phyloP scores from a whole-genome alignment of 1,140 invertebrate species.

The Zophobas atratus region DNA sequence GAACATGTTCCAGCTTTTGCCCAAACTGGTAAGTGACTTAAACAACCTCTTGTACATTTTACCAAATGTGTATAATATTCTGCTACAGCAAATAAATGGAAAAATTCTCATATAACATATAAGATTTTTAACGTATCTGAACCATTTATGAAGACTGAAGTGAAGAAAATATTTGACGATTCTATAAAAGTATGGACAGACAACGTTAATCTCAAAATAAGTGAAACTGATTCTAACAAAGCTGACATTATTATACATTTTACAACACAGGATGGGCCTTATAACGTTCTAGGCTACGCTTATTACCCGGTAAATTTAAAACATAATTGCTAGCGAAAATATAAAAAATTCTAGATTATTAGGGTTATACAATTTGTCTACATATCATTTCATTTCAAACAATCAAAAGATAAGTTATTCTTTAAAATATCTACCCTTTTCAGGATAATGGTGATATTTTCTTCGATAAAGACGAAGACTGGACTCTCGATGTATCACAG shows the following conservation, averaged over 20 bases:
- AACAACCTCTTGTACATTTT: no score
- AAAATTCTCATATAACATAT: constrained; percentile 12
- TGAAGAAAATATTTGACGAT: constrained; percentile 2
- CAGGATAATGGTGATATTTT: constrained; percentile 87
- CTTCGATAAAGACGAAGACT: constrained; percentile 88
- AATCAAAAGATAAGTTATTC: neutral
- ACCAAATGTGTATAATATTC: neutral
- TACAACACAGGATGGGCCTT: constrained; percentile 79
- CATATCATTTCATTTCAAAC: no score
- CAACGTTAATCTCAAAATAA: constrained; percentile 15
- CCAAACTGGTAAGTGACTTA: neutral
- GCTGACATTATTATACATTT: constrained; percentile 29
- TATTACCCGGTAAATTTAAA: constrained; percentile 81
- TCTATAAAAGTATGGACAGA: constrained; percentile 9
- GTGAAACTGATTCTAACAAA: neutral
- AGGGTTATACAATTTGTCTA: no score
- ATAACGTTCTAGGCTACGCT: constrained; percentile 89
- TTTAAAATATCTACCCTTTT: neutral
- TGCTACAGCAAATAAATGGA: neutral
- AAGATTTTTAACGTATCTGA: constrained; percentile 4
- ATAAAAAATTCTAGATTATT: no score
- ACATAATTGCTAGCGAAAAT: neutral
- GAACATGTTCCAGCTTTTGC: neutral
- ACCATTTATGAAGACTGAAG: neutral
- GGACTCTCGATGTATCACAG: constrained; percentile 70